A percentile compares a stretch with the other conserved stretches of the same genome.
phyloP scores from a whole-genome alignment of 2,797 vertebrate genomes.

The Pygocentrus nattereri region DNA sequence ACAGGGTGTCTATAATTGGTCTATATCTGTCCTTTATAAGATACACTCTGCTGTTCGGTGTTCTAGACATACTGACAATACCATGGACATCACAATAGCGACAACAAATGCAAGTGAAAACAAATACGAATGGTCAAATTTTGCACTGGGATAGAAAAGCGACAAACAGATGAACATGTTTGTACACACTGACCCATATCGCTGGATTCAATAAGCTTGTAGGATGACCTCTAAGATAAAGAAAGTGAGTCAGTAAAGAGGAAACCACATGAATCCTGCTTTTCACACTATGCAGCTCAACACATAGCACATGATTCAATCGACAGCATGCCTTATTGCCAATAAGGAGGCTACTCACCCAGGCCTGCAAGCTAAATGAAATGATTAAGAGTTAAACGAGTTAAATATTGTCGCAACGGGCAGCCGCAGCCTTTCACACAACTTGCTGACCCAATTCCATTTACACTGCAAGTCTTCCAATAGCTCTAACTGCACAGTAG shows the following conservation, averaged over 20 bases:
- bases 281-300: neutral
- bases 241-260: neutral
- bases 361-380: neutral
- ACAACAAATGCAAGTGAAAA: neutral
- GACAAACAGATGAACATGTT: neutral
- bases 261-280: neutral
- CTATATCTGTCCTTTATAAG: no score
- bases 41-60: no score
- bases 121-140: neutral
- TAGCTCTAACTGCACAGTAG: constrained; percentile 10
- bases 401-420: neutral
- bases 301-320: neutral
- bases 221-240: neutral
- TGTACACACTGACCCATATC: neutral
- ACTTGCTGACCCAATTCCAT: constrained; percentile 6
- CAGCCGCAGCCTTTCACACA: neutral
- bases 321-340: neutral
- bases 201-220: no score
- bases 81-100: no score
- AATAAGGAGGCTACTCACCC: neutral
- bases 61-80: no score
- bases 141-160: neutral
- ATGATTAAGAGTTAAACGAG: neutral
- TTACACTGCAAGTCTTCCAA: neutral
- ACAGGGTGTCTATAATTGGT: no score